Evolutionary conservation across 2,888 invertebrate genomes (phyloP).

Genomic region (Tenthredo livida): DNA sequence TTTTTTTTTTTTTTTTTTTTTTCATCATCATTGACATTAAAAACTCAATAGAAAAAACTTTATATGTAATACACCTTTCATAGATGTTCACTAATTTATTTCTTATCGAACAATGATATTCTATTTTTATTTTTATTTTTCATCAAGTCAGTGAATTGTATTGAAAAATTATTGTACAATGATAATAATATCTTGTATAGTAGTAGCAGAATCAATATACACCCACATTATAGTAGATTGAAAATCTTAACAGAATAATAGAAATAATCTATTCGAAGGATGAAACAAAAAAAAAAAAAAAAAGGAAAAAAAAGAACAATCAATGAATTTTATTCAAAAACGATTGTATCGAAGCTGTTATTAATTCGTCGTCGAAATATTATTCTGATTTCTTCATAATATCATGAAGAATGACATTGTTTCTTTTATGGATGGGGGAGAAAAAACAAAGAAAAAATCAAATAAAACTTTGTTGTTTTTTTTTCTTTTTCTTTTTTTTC

Average conservation of each 20-base stretch:
- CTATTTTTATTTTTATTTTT: background rate
- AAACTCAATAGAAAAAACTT: background rate
- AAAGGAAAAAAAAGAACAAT: background rate
- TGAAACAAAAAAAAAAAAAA: background rate
- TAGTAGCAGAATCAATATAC: slow-evolving; percentile 41
- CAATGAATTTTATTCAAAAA: background rate
- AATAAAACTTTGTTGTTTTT: background rate
- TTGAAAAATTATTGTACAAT: background rate
- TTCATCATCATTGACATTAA: background rate
- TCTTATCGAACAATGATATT: slow-evolving; percentile 18
- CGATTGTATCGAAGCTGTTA: background rate
- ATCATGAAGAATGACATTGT: background rate
- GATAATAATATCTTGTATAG: background rate
- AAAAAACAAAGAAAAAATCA: no score
- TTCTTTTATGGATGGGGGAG: background rate
- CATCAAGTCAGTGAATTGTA: background rate
- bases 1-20: background rate
- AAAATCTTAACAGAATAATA: slow-evolving; percentile 40
- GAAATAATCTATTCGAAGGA: background rate
- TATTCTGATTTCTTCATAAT: background rate
- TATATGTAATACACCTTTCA: background rate
- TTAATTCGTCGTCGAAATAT: background rate
- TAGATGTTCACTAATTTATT: background rate
- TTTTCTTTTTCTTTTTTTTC: background rate
- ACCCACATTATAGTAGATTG: slow-evolving; percentile 31